Evolutionary conservation across 1,140 invertebrate species (phyloP).

Genomic region (Pachypeltis micranthus): DNA sequence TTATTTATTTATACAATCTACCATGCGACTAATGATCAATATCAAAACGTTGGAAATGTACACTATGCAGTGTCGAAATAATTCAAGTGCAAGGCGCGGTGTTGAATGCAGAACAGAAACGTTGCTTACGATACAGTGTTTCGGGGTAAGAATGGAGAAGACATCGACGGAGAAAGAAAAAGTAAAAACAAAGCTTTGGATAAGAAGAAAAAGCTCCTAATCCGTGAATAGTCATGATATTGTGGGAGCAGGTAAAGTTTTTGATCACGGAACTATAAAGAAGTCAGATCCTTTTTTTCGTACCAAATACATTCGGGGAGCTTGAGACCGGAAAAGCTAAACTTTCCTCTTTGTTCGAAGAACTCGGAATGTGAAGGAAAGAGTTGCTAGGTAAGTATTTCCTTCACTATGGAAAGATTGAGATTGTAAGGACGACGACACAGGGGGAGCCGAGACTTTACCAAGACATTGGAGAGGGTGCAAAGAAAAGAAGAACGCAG

Average conservation of each 20-base stretch:
- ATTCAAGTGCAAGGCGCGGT: no score
- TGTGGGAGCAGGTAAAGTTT: background rate
- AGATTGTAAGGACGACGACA: background rate
- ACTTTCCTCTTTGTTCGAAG: background rate
- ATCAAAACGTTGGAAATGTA: no score
- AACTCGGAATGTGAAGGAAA: background rate
- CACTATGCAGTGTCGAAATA: no score
- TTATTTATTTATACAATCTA: no score
- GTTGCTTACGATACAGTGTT: no score
- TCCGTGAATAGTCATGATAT: background rate
- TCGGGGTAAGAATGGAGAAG: background rate
- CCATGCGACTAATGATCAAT: no score
- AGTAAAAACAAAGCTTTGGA: background rate
- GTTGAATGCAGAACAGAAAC: no score
- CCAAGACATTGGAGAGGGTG: no score
- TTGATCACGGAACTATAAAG: background rate
- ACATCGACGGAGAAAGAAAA: background rate
- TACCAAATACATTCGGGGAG: background rate
- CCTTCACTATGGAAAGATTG: background rate
- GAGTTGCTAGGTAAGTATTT: background rate
- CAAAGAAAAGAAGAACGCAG: no score
- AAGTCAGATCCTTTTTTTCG: background rate
- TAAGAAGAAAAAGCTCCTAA: background rate
- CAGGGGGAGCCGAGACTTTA: no score
- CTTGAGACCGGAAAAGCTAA: background rate